Evolutionary conservation across 2,888 invertebrate genomes (phyloP).

Genomic region (Megastigmus dorsalis): DNA sequence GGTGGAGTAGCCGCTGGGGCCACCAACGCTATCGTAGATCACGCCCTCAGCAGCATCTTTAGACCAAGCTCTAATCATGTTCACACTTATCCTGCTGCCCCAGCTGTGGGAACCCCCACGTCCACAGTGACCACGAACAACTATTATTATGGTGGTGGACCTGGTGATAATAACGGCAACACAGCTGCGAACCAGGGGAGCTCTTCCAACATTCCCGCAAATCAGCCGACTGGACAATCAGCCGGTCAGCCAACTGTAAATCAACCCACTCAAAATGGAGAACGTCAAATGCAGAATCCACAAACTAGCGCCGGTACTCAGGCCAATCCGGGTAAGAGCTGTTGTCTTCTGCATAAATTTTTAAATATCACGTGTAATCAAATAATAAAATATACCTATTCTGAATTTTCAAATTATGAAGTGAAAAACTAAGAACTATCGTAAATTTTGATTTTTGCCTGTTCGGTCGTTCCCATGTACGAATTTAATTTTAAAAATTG

Average conservation of each 20-base stretch:
- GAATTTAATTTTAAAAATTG: too few relatives aligned
- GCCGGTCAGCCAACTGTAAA: not conserved
- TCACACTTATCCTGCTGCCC: conserved; percentile 38
- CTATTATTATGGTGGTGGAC: conserved; percentile 11
- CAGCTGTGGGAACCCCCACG: conserved; percentile 35
- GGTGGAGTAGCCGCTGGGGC: conserved; percentile 40
- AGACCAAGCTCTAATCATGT: conserved; percentile 12
- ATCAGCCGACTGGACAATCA: not conserved
- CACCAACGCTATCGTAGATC: conserved; percentile 39
- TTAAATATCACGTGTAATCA: too few relatives aligned
- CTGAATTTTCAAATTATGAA: not conserved
- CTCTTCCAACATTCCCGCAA: not conserved
- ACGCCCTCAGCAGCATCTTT: conserved; percentile 43
- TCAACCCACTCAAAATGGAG: not conserved
- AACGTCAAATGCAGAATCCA: not conserved
- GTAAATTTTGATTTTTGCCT: too few relatives aligned
- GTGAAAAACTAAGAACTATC: too few relatives aligned
- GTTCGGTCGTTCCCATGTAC: too few relatives aligned
- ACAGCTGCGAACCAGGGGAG: not conserved
- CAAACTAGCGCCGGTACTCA: not conserved
- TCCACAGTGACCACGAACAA: conserved; percentile 32
- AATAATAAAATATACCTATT: not conserved
- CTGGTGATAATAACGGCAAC: not conserved
- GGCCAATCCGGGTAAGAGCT: conserved; percentile 2
- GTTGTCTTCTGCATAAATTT: too few relatives aligned